These are phyloP conservation scores for Cydia strobilella DNA, from an alignment of 1,140 invertebrate genomes.

Conservation along the genomic window DNA sequence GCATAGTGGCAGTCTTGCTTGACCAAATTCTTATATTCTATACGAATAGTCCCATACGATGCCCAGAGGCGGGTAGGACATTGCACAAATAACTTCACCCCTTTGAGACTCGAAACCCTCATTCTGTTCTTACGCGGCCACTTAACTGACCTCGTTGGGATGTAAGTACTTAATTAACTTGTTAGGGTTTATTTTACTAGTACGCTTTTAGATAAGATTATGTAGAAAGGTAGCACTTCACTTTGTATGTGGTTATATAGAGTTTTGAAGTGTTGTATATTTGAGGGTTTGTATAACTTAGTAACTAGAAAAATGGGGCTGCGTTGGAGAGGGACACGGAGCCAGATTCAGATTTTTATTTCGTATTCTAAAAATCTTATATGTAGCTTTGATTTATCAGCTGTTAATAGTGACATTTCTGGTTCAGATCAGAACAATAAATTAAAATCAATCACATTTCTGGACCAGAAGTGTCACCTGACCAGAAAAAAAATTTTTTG, in stretches of 20 bases:
- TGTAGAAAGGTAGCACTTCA: not conserved
- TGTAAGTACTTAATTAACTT: conserved; percentile 29
- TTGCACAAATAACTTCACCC: conserved; percentile 31
- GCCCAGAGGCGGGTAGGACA: conserved; percentile 7
- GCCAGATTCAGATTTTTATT: too few relatives aligned
- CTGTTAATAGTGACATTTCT: too few relatives aligned
- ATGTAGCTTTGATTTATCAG: too few relatives aligned
- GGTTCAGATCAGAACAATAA: too few relatives aligned
- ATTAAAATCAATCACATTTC: too few relatives aligned
- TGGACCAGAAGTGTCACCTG: too few relatives aligned
- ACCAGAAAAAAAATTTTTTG: too few relatives aligned
- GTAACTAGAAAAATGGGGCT: too few relatives aligned
- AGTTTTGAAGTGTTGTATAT: not conserved
- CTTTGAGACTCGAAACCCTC: conserved; percentile 30
- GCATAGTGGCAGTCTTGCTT: not conserved
- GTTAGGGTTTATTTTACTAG: conserved; percentile 12
- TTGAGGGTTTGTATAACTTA: not conserved
- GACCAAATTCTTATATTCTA: not conserved
- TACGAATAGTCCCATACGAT: conserved; percentile 15
- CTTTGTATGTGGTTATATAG: not conserved
- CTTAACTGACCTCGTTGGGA: conserved; percentile 16
- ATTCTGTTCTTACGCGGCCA: conserved; percentile 25
- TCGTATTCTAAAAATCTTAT: too few relatives aligned
- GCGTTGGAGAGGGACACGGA: too few relatives aligned
- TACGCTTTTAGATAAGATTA: not conserved